Conservation (phyloP, 1,140 invertebrate genomes). For the Semibalanus balanoides region DNA sequence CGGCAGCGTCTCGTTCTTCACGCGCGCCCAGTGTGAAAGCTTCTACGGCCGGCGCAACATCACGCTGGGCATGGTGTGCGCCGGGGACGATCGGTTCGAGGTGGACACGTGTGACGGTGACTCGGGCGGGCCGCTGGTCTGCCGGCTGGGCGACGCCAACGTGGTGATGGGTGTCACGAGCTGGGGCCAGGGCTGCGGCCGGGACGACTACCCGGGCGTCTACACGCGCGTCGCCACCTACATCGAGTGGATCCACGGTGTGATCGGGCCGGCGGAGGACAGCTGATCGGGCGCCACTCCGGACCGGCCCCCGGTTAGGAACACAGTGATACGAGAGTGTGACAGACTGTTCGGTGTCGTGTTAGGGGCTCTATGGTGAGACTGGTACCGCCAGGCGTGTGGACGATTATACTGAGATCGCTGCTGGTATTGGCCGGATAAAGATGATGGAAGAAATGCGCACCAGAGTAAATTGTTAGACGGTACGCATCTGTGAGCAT, state of each 20-base stretch:
- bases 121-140: slow-evolving; percentile 51
- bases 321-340: too few species aligned
- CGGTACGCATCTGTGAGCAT: too few species aligned
- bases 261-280: not conserved
- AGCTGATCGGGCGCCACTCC: not conserved
- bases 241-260: slow-evolving; percentile 16
- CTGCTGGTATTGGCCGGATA: too few species aligned
- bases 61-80: slow-evolving; percentile 60
- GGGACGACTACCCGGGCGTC: slow-evolving; percentile 26
- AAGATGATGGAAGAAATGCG: too few species aligned
- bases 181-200: slow-evolving; percentile 25
- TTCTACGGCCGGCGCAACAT: slow-evolving; percentile 16
- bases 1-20: slow-evolving; percentile 14
- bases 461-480: too few species aligned
- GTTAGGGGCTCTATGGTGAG: too few species aligned
- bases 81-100: slow-evolving; percentile 62
- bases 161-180: slow-evolving; percentile 27
- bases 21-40: not conserved
- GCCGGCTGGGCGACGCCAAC: slow-evolving; percentile 25
- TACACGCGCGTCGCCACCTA: slow-evolving; percentile 37
- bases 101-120: slow-evolving; percentile 80
- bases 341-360: too few species aligned
- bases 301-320: too few species aligned
- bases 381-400: too few species aligned
- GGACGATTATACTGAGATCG: too few species aligned